Conservation (phyloP, 2,113 vertebrate species). For the Urocitellus parryii region DNA sequence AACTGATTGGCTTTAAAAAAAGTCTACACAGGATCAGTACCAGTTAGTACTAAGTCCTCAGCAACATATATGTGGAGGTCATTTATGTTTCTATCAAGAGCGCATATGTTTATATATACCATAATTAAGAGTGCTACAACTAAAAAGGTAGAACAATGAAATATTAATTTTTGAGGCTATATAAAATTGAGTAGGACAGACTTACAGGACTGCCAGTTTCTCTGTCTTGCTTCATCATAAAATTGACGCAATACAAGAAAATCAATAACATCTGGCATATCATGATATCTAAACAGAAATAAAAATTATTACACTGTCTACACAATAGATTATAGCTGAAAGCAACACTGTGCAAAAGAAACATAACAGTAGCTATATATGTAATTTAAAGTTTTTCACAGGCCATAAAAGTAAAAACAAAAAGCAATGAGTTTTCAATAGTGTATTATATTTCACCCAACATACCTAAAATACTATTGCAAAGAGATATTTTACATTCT, state of each 20-base stretch:
- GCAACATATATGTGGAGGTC: neutral
- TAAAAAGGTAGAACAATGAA: neutral
- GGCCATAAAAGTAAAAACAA: neutral
- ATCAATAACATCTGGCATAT: slow-evolving; percentile 99
- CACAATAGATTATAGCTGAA: neutral
- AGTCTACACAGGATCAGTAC: neutral
- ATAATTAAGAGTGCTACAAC: neutral
- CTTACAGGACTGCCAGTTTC: slow-evolving; percentile 95
- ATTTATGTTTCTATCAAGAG: slow-evolving; percentile 15
- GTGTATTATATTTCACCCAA: slow-evolving; percentile 8
- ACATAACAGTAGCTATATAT: neutral
- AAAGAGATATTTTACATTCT: neutral
- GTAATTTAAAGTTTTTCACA: neutral
- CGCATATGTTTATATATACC: neutral
- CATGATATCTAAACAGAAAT: slow-evolving; percentile 92
- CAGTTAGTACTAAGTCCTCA: neutral
- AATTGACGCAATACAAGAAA: slow-evolving; percentile 97
- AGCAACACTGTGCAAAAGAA: slow-evolving; percentile 20
- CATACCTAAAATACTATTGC: neutral
- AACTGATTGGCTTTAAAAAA: neutral
- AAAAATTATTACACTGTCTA: neutral
- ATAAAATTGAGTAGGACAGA: slow-evolving; percentile 21
- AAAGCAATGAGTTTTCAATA: neutral
- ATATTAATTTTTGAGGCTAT: neutral
- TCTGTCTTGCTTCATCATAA: slow-evolving; percentile 95